Conservation (phyloP, 2,888 invertebrate species). For the Deroplatys truncata region DNA sequence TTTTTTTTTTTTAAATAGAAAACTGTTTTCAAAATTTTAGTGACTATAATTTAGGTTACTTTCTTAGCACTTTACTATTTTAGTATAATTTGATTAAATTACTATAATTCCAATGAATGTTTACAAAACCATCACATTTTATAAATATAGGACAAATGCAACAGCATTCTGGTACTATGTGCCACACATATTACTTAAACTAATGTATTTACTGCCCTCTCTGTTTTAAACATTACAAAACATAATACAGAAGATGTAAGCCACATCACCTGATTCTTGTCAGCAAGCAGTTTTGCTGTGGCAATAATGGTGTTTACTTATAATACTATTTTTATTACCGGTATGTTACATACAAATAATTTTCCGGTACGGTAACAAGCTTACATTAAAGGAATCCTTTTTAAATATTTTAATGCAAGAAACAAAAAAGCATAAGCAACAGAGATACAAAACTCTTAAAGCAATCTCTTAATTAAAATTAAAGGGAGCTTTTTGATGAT, state of each 20-base stretch:
- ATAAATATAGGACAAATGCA: background rate
- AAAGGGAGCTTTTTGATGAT: background rate
- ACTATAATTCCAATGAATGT: background rate
- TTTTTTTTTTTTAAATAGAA: background rate
- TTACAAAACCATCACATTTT: constrained; percentile 12
- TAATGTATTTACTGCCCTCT: background rate
- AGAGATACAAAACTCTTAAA: background rate
- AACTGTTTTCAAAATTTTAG: constrained; percentile 24
- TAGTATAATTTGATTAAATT: background rate
- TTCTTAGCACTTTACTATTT: background rate
- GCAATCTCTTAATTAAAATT: background rate
- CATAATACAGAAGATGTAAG: background rate
- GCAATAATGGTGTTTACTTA: background rate
- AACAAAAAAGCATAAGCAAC: background rate
- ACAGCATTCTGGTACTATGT: background rate
- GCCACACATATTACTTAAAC: background rate
- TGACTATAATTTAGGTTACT: constrained; percentile 1
- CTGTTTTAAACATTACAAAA: background rate
- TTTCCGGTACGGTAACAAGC: background rate
- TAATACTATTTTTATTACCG: background rate
- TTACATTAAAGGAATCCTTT: background rate
- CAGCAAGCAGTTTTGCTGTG: background rate
- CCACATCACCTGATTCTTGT: background rate
- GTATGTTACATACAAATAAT: background rate
- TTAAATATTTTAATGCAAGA: background rate